phyloP scores from a whole-genome alignment of 2,888 invertebrate species.

The Spilosoma lubricipeda region DNA sequence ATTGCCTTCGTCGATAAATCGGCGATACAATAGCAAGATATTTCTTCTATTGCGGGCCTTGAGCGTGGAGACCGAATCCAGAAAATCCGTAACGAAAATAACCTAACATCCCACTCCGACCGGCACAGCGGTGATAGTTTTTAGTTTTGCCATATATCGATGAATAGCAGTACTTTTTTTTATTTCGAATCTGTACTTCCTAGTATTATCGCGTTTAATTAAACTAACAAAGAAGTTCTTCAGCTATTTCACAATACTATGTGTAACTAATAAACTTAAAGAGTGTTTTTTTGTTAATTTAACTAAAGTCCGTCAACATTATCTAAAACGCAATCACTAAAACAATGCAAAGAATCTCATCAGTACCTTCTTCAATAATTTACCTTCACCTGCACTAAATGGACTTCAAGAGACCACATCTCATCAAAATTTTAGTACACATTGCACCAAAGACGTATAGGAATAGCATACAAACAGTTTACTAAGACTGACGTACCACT shows the following conservation, averaged over 20 bases:
- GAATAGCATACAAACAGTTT: slow-evolving; percentile 35
- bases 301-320: background rate
- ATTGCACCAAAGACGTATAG: background rate
- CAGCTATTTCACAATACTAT: too few relatives aligned
- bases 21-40: background rate
- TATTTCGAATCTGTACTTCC: background rate
- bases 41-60: too few relatives aligned
- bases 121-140: too few relatives aligned
- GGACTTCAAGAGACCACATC: slow-evolving; percentile 1
- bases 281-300: background rate
- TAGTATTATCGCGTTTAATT: too few relatives aligned
- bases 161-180: too few relatives aligned
- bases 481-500: slow-evolving; percentile 41
- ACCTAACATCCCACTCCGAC: too few relatives aligned
- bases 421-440: background rate
- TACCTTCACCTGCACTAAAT: background rate
- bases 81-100: too few relatives aligned
- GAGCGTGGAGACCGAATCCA: too few relatives aligned
- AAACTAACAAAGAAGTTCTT: too few relatives aligned
- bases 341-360: background rate
- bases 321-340: background rate
- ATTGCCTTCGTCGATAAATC: background rate
- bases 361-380: background rate
- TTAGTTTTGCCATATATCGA: too few relatives aligned
- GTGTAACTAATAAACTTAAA: background rate